Evolutionary conservation across 2,888 invertebrate genomes (phyloP).

Genomic region (Dryococelus australis): DNA sequence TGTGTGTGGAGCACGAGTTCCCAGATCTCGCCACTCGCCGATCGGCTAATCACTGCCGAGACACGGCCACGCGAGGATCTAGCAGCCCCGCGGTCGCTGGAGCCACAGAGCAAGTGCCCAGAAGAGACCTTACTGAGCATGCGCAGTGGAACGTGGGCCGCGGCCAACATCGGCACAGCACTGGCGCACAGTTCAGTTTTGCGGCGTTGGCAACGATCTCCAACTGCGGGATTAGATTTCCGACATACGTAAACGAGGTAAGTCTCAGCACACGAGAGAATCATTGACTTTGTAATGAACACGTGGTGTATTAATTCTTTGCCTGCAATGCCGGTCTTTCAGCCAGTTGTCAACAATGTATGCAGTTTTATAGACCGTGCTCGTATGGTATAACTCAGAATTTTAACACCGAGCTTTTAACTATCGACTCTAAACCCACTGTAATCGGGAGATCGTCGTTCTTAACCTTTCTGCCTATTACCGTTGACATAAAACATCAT

Average conservation of each 20-base stretch:
- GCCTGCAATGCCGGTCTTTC: no score
- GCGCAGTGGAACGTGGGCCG: background rate
- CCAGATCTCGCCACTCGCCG: background rate
- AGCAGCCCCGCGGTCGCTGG: background rate
- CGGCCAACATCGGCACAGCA: background rate
- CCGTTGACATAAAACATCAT: no score
- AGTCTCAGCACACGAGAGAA: background rate
- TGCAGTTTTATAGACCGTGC: no score
- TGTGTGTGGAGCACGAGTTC: background rate
- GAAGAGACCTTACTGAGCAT: background rate
- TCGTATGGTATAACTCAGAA: no score
- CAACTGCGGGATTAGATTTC: background rate
- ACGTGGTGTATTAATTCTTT: no score
- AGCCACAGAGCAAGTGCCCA: background rate
- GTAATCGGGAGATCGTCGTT: no score
- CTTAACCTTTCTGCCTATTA: no score
- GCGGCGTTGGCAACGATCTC: background rate
- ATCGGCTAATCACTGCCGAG: background rate
- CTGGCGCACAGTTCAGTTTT: conserved; percentile 16
- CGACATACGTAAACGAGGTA: background rate
- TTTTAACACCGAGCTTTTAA: no score
- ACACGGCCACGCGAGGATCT: background rate
- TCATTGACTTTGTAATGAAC: no score
- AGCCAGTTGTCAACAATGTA: no score
- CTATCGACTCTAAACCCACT: no score